Evolutionary conservation across 2,888 invertebrate species (phyloP).

Genomic region (Dorcus parallelipipedus): DNA sequence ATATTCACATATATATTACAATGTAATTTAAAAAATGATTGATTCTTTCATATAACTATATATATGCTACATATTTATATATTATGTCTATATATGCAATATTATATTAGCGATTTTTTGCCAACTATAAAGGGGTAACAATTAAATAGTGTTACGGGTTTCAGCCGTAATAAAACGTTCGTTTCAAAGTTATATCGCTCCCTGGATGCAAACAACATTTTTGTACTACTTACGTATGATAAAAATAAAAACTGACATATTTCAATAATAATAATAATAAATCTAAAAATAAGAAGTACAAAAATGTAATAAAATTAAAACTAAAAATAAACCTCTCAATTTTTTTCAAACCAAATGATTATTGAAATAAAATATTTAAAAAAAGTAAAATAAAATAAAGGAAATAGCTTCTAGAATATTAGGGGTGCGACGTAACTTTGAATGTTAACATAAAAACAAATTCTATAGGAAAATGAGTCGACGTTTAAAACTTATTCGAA

Average conservation of each 20-base stretch:
- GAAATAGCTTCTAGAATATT: neutral
- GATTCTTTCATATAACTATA: conserved; percentile 38
- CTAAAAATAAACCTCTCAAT: neutral
- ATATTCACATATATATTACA: conserved; percentile 50
- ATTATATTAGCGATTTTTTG: conserved; percentile 46
- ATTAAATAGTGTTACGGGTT: conserved; percentile 22
- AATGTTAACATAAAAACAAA: neutral
- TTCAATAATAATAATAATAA: conserved; percentile 18
- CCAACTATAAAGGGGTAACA: conserved; percentile 50
- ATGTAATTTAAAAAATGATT: conserved; percentile 48
- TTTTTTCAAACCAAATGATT: no score
- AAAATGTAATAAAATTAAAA: conserved; percentile 9
- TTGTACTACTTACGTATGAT: neutral
- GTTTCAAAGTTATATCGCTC: neutral
- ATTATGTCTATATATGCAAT: conserved; percentile 43
- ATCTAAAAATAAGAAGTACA: conserved; percentile 18
- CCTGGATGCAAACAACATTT: neutral
- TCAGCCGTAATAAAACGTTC: conserved; percentile 14
- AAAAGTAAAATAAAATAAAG: no score
- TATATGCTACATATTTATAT: conserved; percentile 47
- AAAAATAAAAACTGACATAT: conserved; percentile 23
- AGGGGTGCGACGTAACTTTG: neutral
- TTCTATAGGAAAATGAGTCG: conserved; percentile 18
- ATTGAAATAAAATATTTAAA: no score
- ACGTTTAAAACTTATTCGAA: conserved; percentile 24